Percentiles rank a stretch among this genome's conserved stretches.
These are phyloP conservation scores for Trichechus manatus DNA, from an alignment of 2,113 vertebrate species.

Conservation along the genomic window DNA sequence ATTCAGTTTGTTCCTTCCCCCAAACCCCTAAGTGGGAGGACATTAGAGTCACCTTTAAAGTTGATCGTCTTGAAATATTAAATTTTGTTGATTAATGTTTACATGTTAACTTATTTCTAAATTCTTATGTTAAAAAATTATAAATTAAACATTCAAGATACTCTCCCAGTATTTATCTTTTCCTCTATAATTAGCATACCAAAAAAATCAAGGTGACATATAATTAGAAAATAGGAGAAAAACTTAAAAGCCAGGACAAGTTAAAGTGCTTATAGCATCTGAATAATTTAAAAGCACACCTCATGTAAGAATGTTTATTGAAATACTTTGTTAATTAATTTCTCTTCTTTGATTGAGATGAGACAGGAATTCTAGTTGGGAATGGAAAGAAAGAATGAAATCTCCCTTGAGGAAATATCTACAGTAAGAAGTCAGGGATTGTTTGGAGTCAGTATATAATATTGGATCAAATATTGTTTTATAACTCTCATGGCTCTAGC, in stretches of 20 bases:
- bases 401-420: not conserved
- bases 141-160: constrained; percentile 7
- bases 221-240: constrained; percentile 47
- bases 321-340: constrained; percentile 14
- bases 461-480: constrained; percentile 63
- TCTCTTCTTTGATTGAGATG: constrained; percentile 10
- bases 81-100: constrained; percentile 35
- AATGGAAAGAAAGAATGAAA: not conserved
- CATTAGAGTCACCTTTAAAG: not conserved
- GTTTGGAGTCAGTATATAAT: not conserved
- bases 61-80: constrained; percentile 19
- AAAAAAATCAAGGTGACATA: not conserved
- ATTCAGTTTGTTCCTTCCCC: not conserved
- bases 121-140: constrained; percentile 44
- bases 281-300: constrained; percentile 18
- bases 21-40: not conserved
- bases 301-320: constrained; percentile 7
- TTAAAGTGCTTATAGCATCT: not conserved
- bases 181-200: not conserved
- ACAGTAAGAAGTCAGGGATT: not conserved
- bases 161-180: constrained; percentile 4
- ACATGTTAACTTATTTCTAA: constrained; percentile 26
- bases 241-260: constrained; percentile 29
- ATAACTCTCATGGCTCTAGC: not conserved
- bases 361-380: not conserved